Percentiles rank a stretch among this genome's conserved stretches.
Evolutionary conservation across 1,140 invertebrate species (phyloP).

Genomic region (Calliphora vicina): DNA sequence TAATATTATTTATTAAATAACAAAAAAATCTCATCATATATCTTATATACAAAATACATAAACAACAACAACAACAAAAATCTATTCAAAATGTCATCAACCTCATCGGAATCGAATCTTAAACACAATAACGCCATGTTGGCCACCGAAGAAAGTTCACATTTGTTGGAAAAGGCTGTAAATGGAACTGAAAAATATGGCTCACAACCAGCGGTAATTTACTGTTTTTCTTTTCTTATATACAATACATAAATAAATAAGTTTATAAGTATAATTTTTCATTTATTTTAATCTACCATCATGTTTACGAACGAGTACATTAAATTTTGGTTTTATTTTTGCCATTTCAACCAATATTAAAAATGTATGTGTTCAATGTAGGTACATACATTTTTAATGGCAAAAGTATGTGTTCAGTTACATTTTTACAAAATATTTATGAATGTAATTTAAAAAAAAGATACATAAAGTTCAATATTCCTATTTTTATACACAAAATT

Average conservation of each 20-base stretch:
- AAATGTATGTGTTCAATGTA: too few relatives aligned
- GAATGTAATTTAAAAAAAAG: too few relatives aligned
- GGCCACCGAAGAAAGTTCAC: constrained; percentile 59
- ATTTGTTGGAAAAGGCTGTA: constrained; percentile 55
- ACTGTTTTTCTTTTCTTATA: background rate
- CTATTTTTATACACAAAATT: too few relatives aligned
- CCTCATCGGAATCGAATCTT: constrained; percentile 41
- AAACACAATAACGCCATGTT: constrained; percentile 16
- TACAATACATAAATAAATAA: too few relatives aligned
- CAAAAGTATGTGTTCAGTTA: too few relatives aligned
- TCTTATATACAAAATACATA: background rate
- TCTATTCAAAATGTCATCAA: constrained; percentile 50
- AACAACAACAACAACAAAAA: background rate
- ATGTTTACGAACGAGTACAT: too few relatives aligned
- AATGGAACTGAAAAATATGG: constrained; percentile 58
- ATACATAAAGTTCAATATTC: too few relatives aligned
- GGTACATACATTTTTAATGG: too few relatives aligned
- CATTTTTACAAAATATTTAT: too few relatives aligned
- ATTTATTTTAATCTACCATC: background rate
- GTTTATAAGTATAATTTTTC: too few relatives aligned
- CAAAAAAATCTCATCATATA: background rate
- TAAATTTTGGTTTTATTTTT: background rate
- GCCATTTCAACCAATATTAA: too few relatives aligned
- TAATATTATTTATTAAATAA: background rate
- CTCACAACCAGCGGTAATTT: constrained; percentile 56